A percentile compares a stretch with the other conserved stretches of the same genome.
phyloP scores from a whole-genome alignment of 2,888 invertebrate species.

The Ophioninae sp. region DNA sequence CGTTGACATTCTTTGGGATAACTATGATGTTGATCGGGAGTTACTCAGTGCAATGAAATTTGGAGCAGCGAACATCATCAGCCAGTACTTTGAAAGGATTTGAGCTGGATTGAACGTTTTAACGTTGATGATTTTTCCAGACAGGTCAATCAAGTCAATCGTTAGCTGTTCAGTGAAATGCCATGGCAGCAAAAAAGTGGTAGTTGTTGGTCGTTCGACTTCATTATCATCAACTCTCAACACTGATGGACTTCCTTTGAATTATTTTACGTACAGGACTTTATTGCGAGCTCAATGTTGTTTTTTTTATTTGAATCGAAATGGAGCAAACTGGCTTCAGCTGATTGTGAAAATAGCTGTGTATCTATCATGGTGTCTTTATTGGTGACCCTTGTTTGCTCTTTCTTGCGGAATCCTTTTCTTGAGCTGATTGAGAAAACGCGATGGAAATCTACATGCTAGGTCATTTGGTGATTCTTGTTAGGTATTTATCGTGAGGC shows the following conservation, averaged over 20 bases:
- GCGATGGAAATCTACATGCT: too few species aligned
- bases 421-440: background rate
- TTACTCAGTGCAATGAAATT: background rate
- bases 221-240: background rate
- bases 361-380: background rate
- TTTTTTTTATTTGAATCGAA: too few species aligned
- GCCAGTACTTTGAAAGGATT: background rate
- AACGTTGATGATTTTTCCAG: background rate
- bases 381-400: background rate
- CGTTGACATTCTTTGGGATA: background rate
- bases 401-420: background rate
- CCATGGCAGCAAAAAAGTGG: background rate
- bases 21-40: background rate
- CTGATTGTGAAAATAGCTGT: background rate
- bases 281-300: background rate
- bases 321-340: background rate
- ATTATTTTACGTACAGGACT: background rate
- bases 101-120: background rate
- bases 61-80: background rate
- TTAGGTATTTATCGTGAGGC: too few species aligned
- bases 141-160: background rate
- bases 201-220: background rate
- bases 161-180: background rate
- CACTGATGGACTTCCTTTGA: background rate
- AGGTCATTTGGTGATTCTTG: too few species aligned